Conservation (phyloP, 2,888 invertebrate genomes). For the Iphiclides podalirius region DNA sequence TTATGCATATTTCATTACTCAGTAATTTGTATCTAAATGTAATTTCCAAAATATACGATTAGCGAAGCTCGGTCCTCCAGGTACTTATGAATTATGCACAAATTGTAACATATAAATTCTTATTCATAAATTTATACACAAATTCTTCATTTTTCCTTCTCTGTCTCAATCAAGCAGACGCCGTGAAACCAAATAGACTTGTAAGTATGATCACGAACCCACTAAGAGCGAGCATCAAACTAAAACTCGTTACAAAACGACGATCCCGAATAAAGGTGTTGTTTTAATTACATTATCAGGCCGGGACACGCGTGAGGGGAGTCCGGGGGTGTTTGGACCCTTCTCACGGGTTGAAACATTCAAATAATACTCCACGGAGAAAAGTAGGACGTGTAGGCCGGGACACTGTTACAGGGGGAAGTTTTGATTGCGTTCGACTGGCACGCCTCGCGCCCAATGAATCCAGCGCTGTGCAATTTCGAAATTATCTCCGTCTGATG, state of each 20-base stretch:
- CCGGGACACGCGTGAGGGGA: conserved; percentile 62
- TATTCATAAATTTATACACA: too few species aligned
- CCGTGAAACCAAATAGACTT: too few species aligned
- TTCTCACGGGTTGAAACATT: conserved; percentile 77
- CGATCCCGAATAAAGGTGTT: conserved; percentile 74
- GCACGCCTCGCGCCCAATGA: conserved; percentile 61
- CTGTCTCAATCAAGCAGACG: too few species aligned
- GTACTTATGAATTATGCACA: too few species aligned
- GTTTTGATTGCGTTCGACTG: conserved; percentile 73
- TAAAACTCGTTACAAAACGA: conserved; percentile 56
- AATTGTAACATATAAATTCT: too few species aligned
- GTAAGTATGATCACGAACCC: conserved; percentile 1
- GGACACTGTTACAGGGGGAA: too few species aligned
- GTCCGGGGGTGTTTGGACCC: conserved; percentile 59
- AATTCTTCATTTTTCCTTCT: too few species aligned
- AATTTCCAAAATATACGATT: too few species aligned
- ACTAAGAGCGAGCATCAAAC: conserved; percentile 43
- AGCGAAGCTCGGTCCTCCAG: too few species aligned
- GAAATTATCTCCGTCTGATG: too few species aligned
- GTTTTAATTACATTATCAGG: conserved; percentile 80
- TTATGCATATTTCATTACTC: too few species aligned
- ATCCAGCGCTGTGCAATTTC: conserved; percentile 28
- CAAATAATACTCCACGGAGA: conserved; percentile 76
- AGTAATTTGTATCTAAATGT: too few species aligned
- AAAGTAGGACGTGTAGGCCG: conserved; percentile 51